Percentiles rank a stretch among this genome's conserved stretches.
These are phyloP conservation scores for Philypnodon macrostomus DNA, from an alignment of 2,797 vertebrate genomes.

Conservation along the genomic window DNA sequence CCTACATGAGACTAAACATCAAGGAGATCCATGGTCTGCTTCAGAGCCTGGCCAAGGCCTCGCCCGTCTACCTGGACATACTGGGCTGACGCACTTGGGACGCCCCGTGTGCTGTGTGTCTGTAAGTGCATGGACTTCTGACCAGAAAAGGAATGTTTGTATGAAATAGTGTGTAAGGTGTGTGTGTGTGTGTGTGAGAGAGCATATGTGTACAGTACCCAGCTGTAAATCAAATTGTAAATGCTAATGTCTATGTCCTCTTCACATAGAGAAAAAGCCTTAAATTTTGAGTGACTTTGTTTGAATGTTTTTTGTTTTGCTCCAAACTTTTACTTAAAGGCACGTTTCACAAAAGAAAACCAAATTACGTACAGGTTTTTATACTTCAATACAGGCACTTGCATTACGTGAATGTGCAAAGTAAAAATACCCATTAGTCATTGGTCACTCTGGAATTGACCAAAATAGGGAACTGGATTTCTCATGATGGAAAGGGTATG, in stretches of 20 bases:
- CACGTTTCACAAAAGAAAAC: slow-evolving; percentile 45
- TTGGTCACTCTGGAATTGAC: background rate
- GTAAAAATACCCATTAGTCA: slow-evolving; percentile 7
- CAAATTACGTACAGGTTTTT: slow-evolving; percentile 45
- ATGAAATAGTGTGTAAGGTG: slow-evolving; percentile 19
- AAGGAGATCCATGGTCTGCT: slow-evolving; percentile 96
- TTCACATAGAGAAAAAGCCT: slow-evolving; percentile 92
- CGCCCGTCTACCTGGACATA: slow-evolving; percentile 98
- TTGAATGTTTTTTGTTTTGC: slow-evolving; percentile 33
- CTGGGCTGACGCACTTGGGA: slow-evolving; percentile 82
- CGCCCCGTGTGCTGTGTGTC: slow-evolving; percentile 44
- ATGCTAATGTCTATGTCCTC: slow-evolving; percentile 82
- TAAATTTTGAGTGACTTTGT: slow-evolving; percentile 77
- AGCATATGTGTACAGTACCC: slow-evolving; percentile 57
- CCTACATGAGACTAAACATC: slow-evolving; percentile 98
- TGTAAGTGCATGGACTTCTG: slow-evolving; percentile 37
- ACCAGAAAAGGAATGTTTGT: background rate
- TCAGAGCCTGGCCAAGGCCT: slow-evolving; percentile 96
- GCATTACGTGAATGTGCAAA: slow-evolving; percentile 9
- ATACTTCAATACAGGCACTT: slow-evolving; percentile 28
- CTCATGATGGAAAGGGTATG: slow-evolving; percentile 32
- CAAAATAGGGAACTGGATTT: slow-evolving; percentile 67
- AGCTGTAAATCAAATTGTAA: slow-evolving; percentile 71
- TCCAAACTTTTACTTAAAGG: slow-evolving; percentile 53
- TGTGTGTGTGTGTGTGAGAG: too few species aligned